Percentiles rank a stretch among this genome's conserved stretches.
phyloP scores from a whole-genome alignment of 2,113 vertebrate species.

The Petroica traversi region DNA sequence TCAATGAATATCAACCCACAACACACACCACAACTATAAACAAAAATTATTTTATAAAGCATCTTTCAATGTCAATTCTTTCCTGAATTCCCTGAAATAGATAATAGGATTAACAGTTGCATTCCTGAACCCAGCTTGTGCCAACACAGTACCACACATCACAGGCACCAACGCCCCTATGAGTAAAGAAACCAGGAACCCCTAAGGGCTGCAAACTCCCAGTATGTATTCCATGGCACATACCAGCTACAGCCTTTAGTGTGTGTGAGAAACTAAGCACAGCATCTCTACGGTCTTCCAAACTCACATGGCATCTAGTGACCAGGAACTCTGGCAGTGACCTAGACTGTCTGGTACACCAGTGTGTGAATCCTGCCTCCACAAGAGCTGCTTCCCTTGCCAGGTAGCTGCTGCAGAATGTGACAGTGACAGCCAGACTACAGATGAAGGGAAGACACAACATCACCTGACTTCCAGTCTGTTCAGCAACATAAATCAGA shows the following conservation, averaged over 20 bases:
- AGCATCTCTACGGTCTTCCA: not conserved
- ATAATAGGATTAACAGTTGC: not conserved
- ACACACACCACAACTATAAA: not conserved
- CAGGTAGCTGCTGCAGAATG: not conserved
- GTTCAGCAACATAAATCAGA: not conserved
- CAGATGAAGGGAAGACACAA: not conserved
- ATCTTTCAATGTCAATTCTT: not conserved
- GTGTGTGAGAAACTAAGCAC: not conserved
- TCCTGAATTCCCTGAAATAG: not conserved
- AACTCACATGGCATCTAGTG: not conserved
- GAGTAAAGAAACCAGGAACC: not conserved
- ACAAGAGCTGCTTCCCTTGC: not conserved
- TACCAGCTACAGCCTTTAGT: not conserved
- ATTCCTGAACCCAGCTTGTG: not conserved
- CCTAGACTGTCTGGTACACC: not conserved
- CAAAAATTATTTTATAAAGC: not conserved
- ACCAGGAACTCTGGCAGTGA: not conserved
- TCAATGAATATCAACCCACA: not conserved
- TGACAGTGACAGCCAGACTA: not conserved
- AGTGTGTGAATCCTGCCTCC: not conserved
- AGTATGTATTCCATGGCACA: not conserved
- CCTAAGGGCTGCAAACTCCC: not conserved
- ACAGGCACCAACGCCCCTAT: not conserved
- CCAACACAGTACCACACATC: not conserved
- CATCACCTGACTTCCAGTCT: not conserved